A percentile compares a stretch with the other conserved stretches of the same genome.
These are phyloP conservation scores for Augochlorella aurata DNA, from an alignment of 2,888 invertebrate genomes.

Conservation along the genomic window DNA sequence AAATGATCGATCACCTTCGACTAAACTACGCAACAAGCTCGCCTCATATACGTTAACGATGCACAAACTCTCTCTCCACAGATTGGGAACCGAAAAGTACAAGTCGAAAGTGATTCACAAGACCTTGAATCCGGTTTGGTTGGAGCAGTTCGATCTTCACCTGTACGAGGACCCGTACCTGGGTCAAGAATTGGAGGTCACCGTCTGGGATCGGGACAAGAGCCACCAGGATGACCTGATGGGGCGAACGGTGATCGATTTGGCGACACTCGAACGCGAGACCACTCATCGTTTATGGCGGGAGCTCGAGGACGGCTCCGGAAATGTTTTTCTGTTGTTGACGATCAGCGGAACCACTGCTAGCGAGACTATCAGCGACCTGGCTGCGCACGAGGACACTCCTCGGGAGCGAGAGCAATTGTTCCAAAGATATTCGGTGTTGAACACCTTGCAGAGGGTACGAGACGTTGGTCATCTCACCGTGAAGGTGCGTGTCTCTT, in stretches of 20 bases:
- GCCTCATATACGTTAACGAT: too few relatives aligned
- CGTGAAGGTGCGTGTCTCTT: constrained; percentile 88
- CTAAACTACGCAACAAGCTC: too few relatives aligned
- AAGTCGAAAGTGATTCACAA: constrained; percentile 96
- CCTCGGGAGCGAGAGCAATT: constrained; percentile 85
- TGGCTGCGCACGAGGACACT: constrained; percentile 92
- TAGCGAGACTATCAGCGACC: constrained; percentile 95
- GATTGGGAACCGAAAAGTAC: constrained; percentile 98
- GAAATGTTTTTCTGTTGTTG: constrained; percentile 92
- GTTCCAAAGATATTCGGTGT: constrained; percentile 74
- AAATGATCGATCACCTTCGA: too few relatives aligned
- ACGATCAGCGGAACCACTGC: constrained; percentile 98
- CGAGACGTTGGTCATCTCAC: constrained; percentile 96
- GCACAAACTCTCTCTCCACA: constrained; percentile 75
- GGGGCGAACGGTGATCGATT: constrained; percentile 92
- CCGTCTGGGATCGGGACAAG: constrained; percentile 94
- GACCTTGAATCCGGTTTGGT: constrained; percentile 94
- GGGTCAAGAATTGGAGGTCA: constrained; percentile 94
- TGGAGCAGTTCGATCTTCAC: constrained; percentile 98
- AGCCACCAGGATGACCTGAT: constrained; percentile 93
- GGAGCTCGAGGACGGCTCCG: constrained; percentile 94
- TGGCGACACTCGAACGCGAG: constrained; percentile 92
- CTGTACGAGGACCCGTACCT: constrained; percentile 92
- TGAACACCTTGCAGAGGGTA: constrained; percentile 87
- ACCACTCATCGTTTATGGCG: constrained; percentile 95